Conservation (phyloP, 2,797 vertebrate species). For the Macropus fuliginosus region DNA sequence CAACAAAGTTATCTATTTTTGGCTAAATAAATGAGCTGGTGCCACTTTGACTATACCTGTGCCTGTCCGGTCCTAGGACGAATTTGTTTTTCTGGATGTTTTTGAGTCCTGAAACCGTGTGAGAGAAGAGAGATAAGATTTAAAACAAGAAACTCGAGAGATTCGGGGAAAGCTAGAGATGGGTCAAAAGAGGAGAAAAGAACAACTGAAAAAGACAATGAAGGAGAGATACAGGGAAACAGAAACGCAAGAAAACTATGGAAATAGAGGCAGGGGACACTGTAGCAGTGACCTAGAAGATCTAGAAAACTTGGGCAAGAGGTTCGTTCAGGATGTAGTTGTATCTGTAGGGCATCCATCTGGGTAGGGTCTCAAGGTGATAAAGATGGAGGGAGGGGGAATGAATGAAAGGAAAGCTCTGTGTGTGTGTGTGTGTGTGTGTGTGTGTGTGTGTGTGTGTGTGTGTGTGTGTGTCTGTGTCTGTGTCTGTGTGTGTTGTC, state of each 20-base stretch:
- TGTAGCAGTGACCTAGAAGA: neutral
- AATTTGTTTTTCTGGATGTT: constrained; percentile 36
- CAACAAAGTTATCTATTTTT: constrained; percentile 99
- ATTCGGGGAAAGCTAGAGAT: neutral
- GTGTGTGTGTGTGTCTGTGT: neutral
- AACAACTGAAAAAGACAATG: too few relatives aligned
- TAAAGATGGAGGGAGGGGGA: neutral
- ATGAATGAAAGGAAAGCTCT: constrained; percentile 2
- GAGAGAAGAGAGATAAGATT: neutral
- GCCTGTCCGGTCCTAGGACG: constrained; percentile 67
- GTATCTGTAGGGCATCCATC: neutral
- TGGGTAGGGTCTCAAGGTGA: neutral
- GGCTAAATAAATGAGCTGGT: constrained; percentile 99
- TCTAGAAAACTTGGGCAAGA: neutral
- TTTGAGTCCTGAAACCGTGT: neutral
- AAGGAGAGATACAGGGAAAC: neutral
- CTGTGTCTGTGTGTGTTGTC: accelerated
- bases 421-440: neutral
- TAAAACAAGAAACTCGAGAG: neutral
- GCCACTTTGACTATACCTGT: constrained; percentile 91
- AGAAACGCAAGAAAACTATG: neutral
- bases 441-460: neutral
- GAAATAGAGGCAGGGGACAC: neutral
- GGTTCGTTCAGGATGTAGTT: neutral
- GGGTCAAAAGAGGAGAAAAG: neutral